Conservation (phyloP, 2,888 invertebrate species). For the Hecatera dysodea region DNA sequence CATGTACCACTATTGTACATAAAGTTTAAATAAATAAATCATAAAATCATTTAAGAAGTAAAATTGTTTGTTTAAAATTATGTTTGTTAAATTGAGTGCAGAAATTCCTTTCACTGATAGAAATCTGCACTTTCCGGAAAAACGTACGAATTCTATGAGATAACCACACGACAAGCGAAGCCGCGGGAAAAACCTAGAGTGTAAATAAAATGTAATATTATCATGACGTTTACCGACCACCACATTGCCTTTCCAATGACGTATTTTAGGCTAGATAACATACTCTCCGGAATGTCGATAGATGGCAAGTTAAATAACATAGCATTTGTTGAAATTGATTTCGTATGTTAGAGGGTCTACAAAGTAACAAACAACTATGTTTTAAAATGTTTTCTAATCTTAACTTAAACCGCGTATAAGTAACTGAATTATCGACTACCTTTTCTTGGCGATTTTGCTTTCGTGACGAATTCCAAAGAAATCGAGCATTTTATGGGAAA, state of each 20-base stretch:
- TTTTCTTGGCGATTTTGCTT: no score
- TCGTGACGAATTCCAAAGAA: no score
- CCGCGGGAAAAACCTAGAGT: not conserved
- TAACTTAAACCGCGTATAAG: no score
- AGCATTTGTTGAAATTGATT: conserved; percentile 2
- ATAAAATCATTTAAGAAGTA: not conserved
- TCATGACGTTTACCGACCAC: not conserved
- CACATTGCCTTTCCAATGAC: conserved; percentile 13
- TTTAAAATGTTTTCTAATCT: no score
- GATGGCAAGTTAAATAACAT: not conserved
- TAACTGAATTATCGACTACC: no score
- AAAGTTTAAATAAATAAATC: no score
- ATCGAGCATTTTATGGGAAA: no score
- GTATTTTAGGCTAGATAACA: conserved; percentile 3
- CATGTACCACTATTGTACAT: no score
- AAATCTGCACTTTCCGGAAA: not conserved
- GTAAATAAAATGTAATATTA: not conserved
- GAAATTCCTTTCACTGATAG: no score
- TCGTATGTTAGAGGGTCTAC: not conserved
- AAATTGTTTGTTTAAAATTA: not conserved
- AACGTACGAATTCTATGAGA: not conserved
- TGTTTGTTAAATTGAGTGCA: no score
- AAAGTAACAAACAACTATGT: no score
- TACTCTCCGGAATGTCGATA: not conserved
- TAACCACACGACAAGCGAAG: not conserved